These are phyloP conservation scores for Danio albolineatus DNA, from an alignment of 2,797 vertebrate genomes.

Conservation along the genomic window DNA sequence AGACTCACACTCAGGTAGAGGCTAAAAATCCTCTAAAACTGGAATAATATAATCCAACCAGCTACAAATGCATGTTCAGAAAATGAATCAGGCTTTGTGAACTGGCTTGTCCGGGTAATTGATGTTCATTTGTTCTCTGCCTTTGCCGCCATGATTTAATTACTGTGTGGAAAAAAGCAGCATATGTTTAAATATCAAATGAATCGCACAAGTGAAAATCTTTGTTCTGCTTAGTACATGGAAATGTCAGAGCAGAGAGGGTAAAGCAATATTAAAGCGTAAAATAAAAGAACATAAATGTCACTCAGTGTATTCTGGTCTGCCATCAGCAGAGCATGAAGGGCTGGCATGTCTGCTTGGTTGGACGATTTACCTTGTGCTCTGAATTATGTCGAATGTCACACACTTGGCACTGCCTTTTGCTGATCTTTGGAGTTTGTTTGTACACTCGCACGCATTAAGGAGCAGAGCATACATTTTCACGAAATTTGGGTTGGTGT, in stretches of 20 bases:
- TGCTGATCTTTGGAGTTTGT: constrained; percentile 61
- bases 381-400: constrained; percentile 75
- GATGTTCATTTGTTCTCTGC: constrained; percentile 65
- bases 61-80: constrained; percentile 68
- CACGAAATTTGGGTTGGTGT: neutral
- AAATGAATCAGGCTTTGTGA: constrained; percentile 73
- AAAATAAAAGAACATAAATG: constrained; percentile 75
- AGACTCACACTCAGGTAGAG: neutral
- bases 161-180: constrained; percentile 56
- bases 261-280: constrained; percentile 63
- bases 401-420: constrained; percentile 65
- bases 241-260: constrained; percentile 71
- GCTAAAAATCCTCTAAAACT: constrained; percentile 56
- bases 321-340: constrained; percentile 69
- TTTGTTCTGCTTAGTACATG: constrained; percentile 61
- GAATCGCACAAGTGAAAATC: constrained; percentile 65
- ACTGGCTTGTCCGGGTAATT: constrained; percentile 73
- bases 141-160: constrained; percentile 68
- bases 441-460: constrained; percentile 51
- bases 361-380: constrained; percentile 70
- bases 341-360: constrained; percentile 70
- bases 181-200: constrained; percentile 66
- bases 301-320: constrained; percentile 74
- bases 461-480: constrained; percentile 37
- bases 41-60: constrained; percentile 64